Evolutionary conservation across 2,113 vertebrate species (phyloP), one percentile per base, ranked within the genome.

Genomic region (Phylloscopus trochiloides): DNA sequence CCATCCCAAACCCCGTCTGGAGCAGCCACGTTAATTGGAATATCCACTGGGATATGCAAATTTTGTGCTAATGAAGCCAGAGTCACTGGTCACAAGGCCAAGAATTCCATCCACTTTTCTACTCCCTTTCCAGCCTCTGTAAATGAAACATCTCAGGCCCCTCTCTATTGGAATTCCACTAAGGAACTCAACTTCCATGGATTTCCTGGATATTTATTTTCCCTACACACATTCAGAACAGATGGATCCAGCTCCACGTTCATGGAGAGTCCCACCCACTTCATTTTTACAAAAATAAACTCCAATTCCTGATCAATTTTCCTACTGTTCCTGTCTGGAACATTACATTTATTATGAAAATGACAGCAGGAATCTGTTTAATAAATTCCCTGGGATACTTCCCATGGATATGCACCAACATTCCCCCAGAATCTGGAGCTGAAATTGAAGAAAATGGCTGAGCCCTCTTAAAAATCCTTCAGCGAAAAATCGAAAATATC

Each of bases 401-500:
- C 62, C 43, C 38, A 42, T 0, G 1, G 65, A 36, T 34, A 5
- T 0, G 40, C 16, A 81, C 6, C 2, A 0, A 13, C 1, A 5
- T 0, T 28, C 4, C 26, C 57, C 14, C 19, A 54, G 63, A 76
- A 59, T 10, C 0, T 36, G 52, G 32, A 47, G 72, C 67, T 22
- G 28, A 32, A 36, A 14, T 14, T 31, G 6, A 10, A 68, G 12
- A 4, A 57, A 58, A n/a, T 0, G 17, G 10, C 18, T 4, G 26
- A 65, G 26, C 0, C 3, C 11, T 29, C 26, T 12, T 51, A n/a
- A 75, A 73, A 78, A 14, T 6, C 21, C 86, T 29, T 5, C 31
- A 34, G 54, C 32, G 43, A 5, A 0, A 42, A 68, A n/a, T 0
- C 0, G 2, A 54, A 29, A 10, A 1, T 3, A 6, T 22, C 40